These are phyloP conservation scores for Sibirionetta formosa DNA, from an alignment of 2,797 vertebrate genomes.

Conservation along the genomic window DNA sequence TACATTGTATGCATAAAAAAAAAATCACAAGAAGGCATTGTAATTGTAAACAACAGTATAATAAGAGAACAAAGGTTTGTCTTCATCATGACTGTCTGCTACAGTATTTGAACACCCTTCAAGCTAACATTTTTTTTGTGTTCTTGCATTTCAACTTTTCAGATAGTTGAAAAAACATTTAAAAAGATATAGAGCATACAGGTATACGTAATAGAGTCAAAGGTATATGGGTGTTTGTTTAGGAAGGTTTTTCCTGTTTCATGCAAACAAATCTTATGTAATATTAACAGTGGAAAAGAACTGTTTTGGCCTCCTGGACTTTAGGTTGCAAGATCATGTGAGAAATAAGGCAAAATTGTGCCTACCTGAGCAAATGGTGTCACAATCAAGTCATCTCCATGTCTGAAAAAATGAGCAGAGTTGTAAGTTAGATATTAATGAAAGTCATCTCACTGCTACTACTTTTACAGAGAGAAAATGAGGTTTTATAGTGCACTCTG, in stretches of 20 bases:
- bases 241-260: background rate
- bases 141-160: background rate
- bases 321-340: background rate
- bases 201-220: background rate
- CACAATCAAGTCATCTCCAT: conserved; percentile 99
- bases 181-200: background rate
- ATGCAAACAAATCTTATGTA: background rate
- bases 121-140: background rate
- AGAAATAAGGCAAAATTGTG: conserved; percentile 3
- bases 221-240: background rate
- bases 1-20: background rate
- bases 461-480: background rate
- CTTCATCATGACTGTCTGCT: background rate
- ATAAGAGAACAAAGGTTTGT: background rate
- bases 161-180: background rate
- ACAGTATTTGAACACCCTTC: background rate
- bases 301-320: background rate
- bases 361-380: conserved; percentile 99
- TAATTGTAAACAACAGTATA: background rate
- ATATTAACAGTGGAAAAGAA: background rate
- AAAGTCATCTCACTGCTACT: background rate
- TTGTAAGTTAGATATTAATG: conserved; percentile 19
- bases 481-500: background rate
- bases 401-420: conserved; percentile 88
- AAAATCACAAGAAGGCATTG: background rate